phyloP scores from a whole-genome alignment of 2,888 invertebrate species.

The Unio delphinus region DNA sequence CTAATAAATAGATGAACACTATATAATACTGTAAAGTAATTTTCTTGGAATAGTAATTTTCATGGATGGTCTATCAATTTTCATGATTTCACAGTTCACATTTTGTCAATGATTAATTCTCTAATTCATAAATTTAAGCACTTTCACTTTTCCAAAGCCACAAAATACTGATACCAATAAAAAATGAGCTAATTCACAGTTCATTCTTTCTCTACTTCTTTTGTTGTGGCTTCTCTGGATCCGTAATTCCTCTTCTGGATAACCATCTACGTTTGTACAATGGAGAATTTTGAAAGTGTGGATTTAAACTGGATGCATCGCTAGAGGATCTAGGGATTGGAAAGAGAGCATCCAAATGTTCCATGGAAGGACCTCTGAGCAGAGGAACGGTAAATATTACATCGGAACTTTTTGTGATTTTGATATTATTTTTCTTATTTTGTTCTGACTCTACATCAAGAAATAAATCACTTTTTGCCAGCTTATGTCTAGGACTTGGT shows the following conservation, averaged over 20 bases:
- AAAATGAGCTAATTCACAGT: too few relatives aligned
- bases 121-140: too few relatives aligned
- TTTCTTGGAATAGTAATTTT: too few relatives aligned
- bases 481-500: constrained; percentile 16
- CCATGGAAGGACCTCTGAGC: constrained; percentile 43
- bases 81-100: too few relatives aligned
- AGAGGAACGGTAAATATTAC: constrained; percentile 21
- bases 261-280: constrained; percentile 26
- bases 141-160: too few relatives aligned
- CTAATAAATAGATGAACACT: too few relatives aligned
- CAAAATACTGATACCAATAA: too few relatives aligned
- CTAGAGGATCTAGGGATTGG: constrained; percentile 28
- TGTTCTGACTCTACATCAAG: constrained; percentile 9
- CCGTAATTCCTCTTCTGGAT: constrained; percentile 2
- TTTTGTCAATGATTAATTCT: too few relatives aligned
- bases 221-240: too few relatives aligned
- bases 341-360: constrained; percentile 39
- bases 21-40: too few relatives aligned
- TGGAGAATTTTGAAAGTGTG: constrained; percentile 15
- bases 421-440: constrained; percentile 1
- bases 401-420: constrained; percentile 26
- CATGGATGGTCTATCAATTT: too few relatives aligned
- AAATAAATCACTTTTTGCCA: constrained; percentile 37
- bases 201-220: too few relatives aligned
- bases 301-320: constrained; percentile 15